A percentile compares a stretch with the other conserved stretches of the same genome.
Evolutionary conservation across 2,113 vertebrate species (phyloP).

Genomic region (Aegithalos caudatus): DNA sequence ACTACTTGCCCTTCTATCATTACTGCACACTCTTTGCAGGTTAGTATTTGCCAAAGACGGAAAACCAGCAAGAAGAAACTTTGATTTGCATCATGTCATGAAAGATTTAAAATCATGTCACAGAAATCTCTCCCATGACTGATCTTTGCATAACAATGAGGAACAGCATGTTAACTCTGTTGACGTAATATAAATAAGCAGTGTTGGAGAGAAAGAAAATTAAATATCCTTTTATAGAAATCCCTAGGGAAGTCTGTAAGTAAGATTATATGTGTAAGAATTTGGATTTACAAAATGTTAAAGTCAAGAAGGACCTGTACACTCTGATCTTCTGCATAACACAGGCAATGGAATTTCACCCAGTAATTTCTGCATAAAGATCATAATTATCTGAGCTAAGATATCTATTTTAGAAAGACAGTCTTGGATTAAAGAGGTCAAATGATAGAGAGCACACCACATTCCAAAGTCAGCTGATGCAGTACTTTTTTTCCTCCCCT

Average conservation of each 20-base stretch:
- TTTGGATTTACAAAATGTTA: background rate
- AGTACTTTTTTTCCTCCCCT: background rate
- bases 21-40: background rate
- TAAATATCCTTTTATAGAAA: background rate
- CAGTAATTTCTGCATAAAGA: slow-evolving; percentile 41
- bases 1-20: background rate
- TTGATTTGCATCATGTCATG: background rate
- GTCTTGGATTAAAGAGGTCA: slow-evolving; percentile 44
- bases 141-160: background rate
- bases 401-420: slow-evolving; percentile 37
- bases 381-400: slow-evolving; percentile 53
- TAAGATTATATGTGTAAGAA: slow-evolving; percentile 26
- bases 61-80: background rate
- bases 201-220: background rate
- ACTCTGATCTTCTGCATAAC: background rate
- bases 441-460: slow-evolving; percentile 48
- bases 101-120: background rate
- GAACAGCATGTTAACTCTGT: background rate
- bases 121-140: background rate
- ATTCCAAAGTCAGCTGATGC: slow-evolving; percentile 30
- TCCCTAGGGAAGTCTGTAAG: background rate
- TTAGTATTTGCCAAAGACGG: background rate
- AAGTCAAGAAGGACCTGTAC: background rate
- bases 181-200: background rate
- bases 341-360: slow-evolving; percentile 27